These are phyloP conservation scores for Tribolium madens DNA, from an alignment of 1,140 invertebrate species.

Conservation along the genomic window DNA sequence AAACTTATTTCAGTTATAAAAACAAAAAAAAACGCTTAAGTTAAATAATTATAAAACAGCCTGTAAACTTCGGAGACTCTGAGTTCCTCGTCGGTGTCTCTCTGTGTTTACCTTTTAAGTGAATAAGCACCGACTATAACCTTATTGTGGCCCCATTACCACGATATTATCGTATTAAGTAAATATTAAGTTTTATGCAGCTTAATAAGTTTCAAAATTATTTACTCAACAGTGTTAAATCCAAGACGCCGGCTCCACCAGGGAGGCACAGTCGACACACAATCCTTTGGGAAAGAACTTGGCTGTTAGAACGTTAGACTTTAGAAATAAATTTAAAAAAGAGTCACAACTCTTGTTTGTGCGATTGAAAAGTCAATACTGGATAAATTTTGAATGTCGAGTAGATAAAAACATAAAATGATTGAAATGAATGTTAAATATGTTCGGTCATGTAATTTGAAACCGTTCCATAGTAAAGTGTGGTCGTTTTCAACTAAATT, in stretches of 20 bases:
- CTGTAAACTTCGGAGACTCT: no score
- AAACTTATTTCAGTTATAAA: no score
- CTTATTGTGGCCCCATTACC: no score
- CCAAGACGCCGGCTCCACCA: background rate
- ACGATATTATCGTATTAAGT: no score
- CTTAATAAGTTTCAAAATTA: background rate
- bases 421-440: constrained; percentile 5
- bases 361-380: background rate
- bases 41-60: no score
- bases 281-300: background rate
- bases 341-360: background rate
- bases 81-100: no score
- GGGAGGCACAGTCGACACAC: background rate
- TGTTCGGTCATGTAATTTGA: background rate
- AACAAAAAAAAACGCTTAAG: no score
- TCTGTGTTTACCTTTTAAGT: no score
- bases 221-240: background rate
- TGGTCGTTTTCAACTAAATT: constrained; percentile 27
- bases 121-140: no score
- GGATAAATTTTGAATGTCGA: background rate
- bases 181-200: background rate
- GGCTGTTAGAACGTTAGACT: background rate
- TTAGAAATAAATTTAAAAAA: background rate
- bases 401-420: background rate
- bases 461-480: background rate